A percentile compares a stretch with the other conserved stretches of the same genome.
These are phyloP conservation scores for Neosilurus hyrtlii DNA, from an alignment of 2,797 vertebrate genomes.

Conservation along the genomic window DNA sequence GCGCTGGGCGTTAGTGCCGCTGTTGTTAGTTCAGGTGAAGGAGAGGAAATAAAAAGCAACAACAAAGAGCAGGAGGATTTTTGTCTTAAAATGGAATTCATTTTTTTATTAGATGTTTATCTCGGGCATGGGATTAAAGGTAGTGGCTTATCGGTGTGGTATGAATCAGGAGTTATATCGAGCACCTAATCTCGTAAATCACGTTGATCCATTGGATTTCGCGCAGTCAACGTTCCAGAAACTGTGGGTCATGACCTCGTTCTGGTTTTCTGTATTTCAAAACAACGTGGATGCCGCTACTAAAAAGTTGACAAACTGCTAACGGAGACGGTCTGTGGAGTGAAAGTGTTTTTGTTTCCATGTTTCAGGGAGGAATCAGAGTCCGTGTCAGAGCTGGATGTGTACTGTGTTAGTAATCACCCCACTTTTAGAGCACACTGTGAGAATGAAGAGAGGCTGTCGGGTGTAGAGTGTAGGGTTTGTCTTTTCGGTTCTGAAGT, in stretches of 20 bases:
- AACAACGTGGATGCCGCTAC: not conserved
- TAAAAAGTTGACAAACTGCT: not conserved
- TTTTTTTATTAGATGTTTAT: not conserved
- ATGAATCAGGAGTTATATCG: not conserved
- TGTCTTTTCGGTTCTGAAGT: not conserved
- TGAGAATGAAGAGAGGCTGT: not conserved
- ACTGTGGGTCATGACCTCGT: slow-evolving; percentile 1
- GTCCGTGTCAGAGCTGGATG: not conserved
- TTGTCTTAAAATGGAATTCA: slow-evolving; percentile 9
- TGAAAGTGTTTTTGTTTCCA: slow-evolving; percentile 20
- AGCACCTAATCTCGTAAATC: not conserved
- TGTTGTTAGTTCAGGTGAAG: slow-evolving; percentile 61
- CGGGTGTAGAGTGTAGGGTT: too few relatives aligned
- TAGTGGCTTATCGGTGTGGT: not conserved
- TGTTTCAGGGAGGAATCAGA: slow-evolving; percentile 13
- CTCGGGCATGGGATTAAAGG: not conserved
- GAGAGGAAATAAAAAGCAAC: slow-evolving; percentile 23
- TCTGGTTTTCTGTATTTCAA: slow-evolving; percentile 16
- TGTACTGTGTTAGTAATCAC: slow-evolving; percentile 7
- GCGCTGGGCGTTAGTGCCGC: slow-evolving; percentile 49
- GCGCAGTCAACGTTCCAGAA: not conserved
- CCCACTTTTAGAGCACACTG: not conserved
- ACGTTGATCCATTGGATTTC: not conserved
- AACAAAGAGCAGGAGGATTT: not conserved
- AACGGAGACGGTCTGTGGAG: not conserved